Percentiles rank a stretch among this genome's conserved stretches.
Conservation (phyloP, 2,113 vertebrate species). For the Parus major region DNA sequence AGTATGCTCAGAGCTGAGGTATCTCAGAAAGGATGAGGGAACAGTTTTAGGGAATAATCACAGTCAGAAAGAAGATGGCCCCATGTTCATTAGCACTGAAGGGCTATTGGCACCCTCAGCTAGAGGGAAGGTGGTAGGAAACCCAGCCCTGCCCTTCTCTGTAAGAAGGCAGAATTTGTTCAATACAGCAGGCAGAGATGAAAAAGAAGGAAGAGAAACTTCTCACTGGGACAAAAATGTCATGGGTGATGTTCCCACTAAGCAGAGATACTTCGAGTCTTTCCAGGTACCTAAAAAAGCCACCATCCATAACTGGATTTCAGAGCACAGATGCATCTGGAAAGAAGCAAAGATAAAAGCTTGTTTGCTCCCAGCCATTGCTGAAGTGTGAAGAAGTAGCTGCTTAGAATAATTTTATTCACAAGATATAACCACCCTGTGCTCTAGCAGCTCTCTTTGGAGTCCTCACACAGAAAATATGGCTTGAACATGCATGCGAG, state of each 20-base stretch:
- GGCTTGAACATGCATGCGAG: slow-evolving; percentile 36
- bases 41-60: not conserved
- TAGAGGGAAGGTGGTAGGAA: not conserved
- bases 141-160: not conserved
- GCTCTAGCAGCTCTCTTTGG: slow-evolving; percentile 32
- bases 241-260: not conserved
- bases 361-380: slow-evolving; percentile 81
- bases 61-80: not conserved
- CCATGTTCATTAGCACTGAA: not conserved
- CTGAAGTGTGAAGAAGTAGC: slow-evolving; percentile 74
- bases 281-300: slow-evolving; percentile 60
- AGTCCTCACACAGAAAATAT: not conserved
- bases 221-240: not conserved
- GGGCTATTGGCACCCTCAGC: not conserved
- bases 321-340: slow-evolving; percentile 79
- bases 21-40: not conserved
- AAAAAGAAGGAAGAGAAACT: not conserved
- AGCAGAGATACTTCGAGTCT: not conserved
- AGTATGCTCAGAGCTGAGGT: slow-evolving; percentile 56
- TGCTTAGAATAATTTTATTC: not conserved
- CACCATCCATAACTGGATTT: slow-evolving; percentile 77
- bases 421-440: not conserved
- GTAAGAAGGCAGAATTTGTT: not conserved
- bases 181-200: not conserved
- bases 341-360: slow-evolving; percentile 75